Evolutionary conservation across 2,113 vertebrate species (phyloP), one percentile per base, ranked within the genome.

Genomic region (Callionymus lyra): DNA sequence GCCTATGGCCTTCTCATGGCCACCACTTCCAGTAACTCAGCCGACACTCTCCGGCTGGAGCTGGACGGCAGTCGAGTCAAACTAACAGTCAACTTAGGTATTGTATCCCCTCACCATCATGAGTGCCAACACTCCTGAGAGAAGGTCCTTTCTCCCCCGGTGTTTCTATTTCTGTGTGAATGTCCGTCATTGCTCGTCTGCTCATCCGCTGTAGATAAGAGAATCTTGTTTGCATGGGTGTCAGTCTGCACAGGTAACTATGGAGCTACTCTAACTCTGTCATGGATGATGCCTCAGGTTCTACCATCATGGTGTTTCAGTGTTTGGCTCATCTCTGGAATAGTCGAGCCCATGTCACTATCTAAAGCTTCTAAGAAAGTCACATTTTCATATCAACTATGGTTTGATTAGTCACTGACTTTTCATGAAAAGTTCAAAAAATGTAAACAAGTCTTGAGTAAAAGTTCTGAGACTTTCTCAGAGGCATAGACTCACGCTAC

Each of bases 41-140:
- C 95, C 0, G 95, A 99, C 76, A 99, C 95, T 0, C 81, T 99
- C 17, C 88, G 93, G 12, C 80, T 99, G 63, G 95, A 99, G 82
- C 81, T 99, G 62, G 95, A 99, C 0, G 92, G 93, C 18, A 85
- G 93, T 35, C 91, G 92, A 0, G 93, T 99, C 69, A 99, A 99
- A 71, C 93, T 99, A 50, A 99, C 94, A 76, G 95, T 99, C 83
- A 99, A 99, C 76, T 61, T 99, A 97, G 95, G 95, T 99, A 99
- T 95, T 76, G 91, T 97, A 91, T 90, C 55, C 42, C 70, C 43
- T 45, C 37, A 42, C 84, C 84, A 81, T 80, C 86, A 82, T 81
- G 68, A 53, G 60, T 79, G 79, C 63, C 55, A 46, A 38, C 53
- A 43, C 31, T 38, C 47, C 55, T 53, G 15, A 68, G 34, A 38